Evolutionary conservation across 2,797 vertebrate species (phyloP).

Genomic region (Dipus sagitta): DNA sequence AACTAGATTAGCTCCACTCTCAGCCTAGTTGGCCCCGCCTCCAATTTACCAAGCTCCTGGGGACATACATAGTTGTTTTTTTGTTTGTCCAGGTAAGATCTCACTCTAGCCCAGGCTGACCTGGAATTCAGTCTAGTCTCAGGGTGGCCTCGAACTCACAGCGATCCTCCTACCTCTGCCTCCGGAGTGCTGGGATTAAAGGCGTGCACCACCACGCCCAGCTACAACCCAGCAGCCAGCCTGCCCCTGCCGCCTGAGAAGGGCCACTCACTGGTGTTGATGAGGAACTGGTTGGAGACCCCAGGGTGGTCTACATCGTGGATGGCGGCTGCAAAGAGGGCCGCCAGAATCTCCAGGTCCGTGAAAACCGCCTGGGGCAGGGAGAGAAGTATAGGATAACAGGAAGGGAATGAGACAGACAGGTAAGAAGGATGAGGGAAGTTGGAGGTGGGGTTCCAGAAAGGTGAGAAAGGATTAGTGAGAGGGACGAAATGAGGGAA

Average conservation of each 20-base stretch:
- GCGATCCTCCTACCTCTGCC: too few relatives aligned
- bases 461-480: not conserved
- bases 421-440: not conserved
- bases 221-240: too few relatives aligned
- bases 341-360: conserved; percentile 95
- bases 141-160: too few relatives aligned
- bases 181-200: too few relatives aligned
- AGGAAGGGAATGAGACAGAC: not conserved
- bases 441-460: not conserved
- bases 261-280: conserved; percentile 94
- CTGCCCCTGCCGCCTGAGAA: not conserved
- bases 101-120: too few relatives aligned
- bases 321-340: conserved; percentile 95
- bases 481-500: not conserved
- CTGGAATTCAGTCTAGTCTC: too few relatives aligned
- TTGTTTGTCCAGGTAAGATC: too few relatives aligned
- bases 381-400: not conserved
- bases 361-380: conserved; percentile 94
- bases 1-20: too few relatives aligned
- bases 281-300: conserved; percentile 97
- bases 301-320: conserved; percentile 97
- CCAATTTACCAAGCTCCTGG: not conserved
- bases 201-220: not conserved
- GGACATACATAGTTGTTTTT: too few relatives aligned
- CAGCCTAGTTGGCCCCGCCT: not conserved